These are phyloP conservation scores for Malthinus seriepunctatus DNA, from an alignment of 2,888 invertebrate genomes.

Conservation along the genomic window DNA sequence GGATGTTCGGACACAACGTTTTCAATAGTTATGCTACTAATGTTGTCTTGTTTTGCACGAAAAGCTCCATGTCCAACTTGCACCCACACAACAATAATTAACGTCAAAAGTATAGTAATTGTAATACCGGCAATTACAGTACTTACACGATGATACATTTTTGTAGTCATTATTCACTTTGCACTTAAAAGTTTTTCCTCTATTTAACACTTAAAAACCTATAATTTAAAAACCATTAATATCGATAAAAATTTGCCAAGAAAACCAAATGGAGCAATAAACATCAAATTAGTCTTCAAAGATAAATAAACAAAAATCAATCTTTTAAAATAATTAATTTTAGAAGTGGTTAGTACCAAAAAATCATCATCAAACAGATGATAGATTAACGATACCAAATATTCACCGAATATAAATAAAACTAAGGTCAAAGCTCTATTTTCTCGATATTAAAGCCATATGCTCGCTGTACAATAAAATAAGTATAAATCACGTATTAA, in stretches of 20 bases:
- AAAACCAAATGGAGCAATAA: neutral
- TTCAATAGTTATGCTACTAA: neutral
- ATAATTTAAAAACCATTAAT: too few relatives aligned
- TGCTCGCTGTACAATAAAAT: conserved; percentile 12
- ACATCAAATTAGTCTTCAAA: neutral
- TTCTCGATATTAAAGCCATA: conserved; percentile 21
- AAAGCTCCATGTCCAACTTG: conserved; percentile 46
- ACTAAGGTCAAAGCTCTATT: conserved; percentile 26
- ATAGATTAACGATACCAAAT: conserved; percentile 26
- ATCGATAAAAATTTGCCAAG: conserved; percentile 1
- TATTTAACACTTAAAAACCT: neutral
- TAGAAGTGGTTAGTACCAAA: neutral
- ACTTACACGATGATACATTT: conserved; percentile 34
- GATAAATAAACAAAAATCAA: neutral
- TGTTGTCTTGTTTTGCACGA: conserved; percentile 10
- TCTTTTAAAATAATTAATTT: conserved; percentile 2
- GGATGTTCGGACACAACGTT: neutral
- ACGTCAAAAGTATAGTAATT: conserved; percentile 43
- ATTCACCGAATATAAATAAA: conserved; percentile 20
- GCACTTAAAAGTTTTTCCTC: neutral
- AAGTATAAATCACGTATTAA: conserved; percentile 5
- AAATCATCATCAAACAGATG: conserved; percentile 16
- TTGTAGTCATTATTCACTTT: conserved; percentile 35
- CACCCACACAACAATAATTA: conserved; percentile 50
- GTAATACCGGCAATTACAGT: conserved; percentile 42